These are phyloP conservation scores for Gymnarchus niloticus DNA, from an alignment of 2,113 vertebrate species.

Conservation along the genomic window DNA sequence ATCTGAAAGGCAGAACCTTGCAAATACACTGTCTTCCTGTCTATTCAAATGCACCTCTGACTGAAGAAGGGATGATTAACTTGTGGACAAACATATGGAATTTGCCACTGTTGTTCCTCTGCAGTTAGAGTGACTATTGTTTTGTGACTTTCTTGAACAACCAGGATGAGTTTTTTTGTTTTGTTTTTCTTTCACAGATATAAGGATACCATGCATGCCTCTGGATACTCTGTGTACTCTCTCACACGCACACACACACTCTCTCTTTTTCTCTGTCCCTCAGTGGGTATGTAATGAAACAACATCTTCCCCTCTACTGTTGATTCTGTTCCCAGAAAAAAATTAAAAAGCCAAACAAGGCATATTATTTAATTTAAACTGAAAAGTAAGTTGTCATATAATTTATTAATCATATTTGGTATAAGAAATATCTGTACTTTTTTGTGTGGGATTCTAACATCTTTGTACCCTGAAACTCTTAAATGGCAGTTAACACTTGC, in stretches of 20 bases:
- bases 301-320: background rate
- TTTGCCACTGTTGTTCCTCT: background rate
- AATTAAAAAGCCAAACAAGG: background rate
- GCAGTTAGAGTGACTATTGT: background rate
- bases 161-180: background rate
- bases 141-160: background rate
- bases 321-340: background rate
- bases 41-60: conserved; percentile 17
- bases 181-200: no score
- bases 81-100: background rate
- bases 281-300: background rate
- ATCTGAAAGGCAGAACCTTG: conserved; percentile 25
- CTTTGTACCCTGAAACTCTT: no score
- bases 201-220: background rate
- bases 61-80: background rate
- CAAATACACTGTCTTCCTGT: conserved; percentile 40
- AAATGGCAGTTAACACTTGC: no score
- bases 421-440: no score
- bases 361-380: background rate
- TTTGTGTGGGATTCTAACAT: no score
- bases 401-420: background rate
- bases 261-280: background rate
- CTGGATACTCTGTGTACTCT: background rate
- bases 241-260: no score
- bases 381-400: background rate